Evolutionary conservation across 2,797 vertebrate species (phyloP).

Genomic region (Lagocephalus sceleratus): DNA sequence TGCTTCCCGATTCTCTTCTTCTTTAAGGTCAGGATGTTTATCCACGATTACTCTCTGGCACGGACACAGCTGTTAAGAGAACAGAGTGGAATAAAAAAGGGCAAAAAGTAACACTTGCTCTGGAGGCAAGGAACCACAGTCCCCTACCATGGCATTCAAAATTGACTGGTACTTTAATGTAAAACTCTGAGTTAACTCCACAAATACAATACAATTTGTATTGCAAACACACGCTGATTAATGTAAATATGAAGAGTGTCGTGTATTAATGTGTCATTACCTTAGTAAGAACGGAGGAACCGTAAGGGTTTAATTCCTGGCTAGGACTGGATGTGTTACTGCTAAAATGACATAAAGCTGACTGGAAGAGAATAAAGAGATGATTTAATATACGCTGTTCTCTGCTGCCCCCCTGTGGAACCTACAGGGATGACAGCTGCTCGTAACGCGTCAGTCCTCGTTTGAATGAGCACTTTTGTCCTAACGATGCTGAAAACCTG

Average conservation of each 20-base stretch:
- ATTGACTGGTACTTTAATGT: background rate
- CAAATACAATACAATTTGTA: background rate
- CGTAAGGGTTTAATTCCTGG: too few relatives aligned
- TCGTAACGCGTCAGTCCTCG: too few relatives aligned
- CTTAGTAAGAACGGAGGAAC: too few relatives aligned
- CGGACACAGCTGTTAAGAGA: slow-evolving; percentile 1
- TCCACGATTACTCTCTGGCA: slow-evolving; percentile 50
- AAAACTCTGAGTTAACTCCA: slow-evolving; percentile 5
- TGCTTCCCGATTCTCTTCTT: background rate
- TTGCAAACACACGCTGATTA: background rate
- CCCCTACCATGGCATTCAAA: background rate
- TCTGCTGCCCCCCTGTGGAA: slow-evolving; percentile 50
- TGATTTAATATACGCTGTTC: slow-evolving; percentile 9
- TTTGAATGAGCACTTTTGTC: too few relatives aligned
- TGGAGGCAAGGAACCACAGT: background rate
- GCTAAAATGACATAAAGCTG: background rate
- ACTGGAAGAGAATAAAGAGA: background rate
- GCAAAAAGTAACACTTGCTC: background rate
- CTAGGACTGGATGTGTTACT: background rate
- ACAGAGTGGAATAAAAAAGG: slow-evolving; percentile 16
- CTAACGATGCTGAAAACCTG: too few relatives aligned
- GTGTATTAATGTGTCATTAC: too few relatives aligned
- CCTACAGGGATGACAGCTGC: background rate
- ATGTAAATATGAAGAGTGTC: too few relatives aligned
- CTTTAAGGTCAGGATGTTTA: slow-evolving; percentile 76